These are phyloP conservation scores for Schizothorax lantsangensis DNA, from an alignment of 2,797 vertebrate species.

Conservation along the genomic window DNA sequence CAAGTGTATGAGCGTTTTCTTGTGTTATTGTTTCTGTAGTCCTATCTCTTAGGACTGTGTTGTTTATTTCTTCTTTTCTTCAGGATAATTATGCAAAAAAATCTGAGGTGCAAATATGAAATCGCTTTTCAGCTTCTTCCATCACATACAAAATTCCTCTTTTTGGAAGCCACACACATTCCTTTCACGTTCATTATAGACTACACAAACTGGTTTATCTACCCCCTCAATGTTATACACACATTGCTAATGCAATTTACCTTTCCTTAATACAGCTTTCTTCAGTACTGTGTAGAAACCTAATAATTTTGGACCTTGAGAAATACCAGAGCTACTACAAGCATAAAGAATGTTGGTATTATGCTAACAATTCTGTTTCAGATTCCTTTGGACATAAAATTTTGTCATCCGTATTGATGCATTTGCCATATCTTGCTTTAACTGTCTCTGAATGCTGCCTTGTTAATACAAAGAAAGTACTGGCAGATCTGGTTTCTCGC, in stretches of 20 bases:
- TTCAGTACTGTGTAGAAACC: background rate
- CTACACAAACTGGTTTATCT: background rate
- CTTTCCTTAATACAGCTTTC: background rate
- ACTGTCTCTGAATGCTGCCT: background rate
- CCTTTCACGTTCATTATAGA: background rate
- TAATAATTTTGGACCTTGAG: background rate
- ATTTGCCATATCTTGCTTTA: background rate
- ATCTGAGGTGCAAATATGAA: background rate
- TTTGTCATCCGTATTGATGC: background rate
- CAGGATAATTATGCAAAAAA: background rate
- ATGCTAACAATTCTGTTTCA: background rate
- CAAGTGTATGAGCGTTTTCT: background rate
- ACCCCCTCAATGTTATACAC: background rate
- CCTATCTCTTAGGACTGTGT: background rate
- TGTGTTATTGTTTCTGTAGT: background rate
- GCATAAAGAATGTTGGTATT: background rate
- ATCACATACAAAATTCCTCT: background rate
- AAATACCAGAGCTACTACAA: background rate
- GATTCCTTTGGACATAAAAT: background rate
- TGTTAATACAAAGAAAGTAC: background rate
- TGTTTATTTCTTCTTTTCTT: background rate
- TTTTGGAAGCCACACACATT: background rate
- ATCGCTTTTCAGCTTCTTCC: background rate
- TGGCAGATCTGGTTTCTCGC: background rate
- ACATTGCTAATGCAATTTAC: background rate